Evolutionary conservation across 2,113 vertebrate species (phyloP).

Genomic region (Gila orcuttii): DNA sequence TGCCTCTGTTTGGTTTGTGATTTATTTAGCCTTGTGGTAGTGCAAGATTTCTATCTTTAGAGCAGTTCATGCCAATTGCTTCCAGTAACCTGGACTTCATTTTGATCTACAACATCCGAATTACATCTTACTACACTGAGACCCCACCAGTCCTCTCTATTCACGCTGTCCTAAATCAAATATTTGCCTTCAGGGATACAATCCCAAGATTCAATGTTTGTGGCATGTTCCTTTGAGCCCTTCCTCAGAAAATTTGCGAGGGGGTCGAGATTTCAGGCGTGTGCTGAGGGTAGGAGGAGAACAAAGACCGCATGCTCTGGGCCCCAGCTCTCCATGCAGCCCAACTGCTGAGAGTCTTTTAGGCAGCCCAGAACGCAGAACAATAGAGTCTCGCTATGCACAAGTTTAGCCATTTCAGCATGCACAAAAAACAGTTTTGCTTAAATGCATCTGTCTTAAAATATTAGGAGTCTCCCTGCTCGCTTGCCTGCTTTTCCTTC

Average conservation of each 20-base stretch:
- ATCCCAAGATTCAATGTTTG: slow-evolving; percentile 9
- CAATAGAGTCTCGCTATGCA: slow-evolving; percentile 54
- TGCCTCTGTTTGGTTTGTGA: background rate
- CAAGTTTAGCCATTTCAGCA: slow-evolving; percentile 34
- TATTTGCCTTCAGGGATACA: slow-evolving; percentile 19
- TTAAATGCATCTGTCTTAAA: slow-evolving; percentile 29
- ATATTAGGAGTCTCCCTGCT: slow-evolving; percentile 17
- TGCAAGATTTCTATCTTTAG: background rate
- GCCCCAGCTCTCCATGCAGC: slow-evolving; percentile 50
- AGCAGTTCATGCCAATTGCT: background rate
- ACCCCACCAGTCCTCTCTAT: background rate
- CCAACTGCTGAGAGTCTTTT: slow-evolving; percentile 53
- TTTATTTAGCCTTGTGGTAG: background rate
- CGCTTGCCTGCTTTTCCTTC: slow-evolving; percentile 9
- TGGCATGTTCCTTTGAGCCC: slow-evolving; percentile 7
- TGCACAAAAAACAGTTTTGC: slow-evolving; percentile 16
- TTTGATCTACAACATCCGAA: slow-evolving; percentile 11
- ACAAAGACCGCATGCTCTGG: slow-evolving; percentile 59
- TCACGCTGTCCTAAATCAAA: background rate
- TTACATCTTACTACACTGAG: background rate
- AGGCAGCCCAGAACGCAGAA: slow-evolving; percentile 48
- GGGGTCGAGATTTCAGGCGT: slow-evolving; percentile 44
- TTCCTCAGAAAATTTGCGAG: slow-evolving; percentile 23
- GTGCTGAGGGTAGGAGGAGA: slow-evolving; percentile 52
- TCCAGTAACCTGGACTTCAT: slow-evolving; percentile 42